Percentiles rank a stretch among this genome's conserved stretches.
These are phyloP conservation scores for Nycticorax nycticorax DNA, from an alignment of 2,113 vertebrate species.

Conservation along the genomic window DNA sequence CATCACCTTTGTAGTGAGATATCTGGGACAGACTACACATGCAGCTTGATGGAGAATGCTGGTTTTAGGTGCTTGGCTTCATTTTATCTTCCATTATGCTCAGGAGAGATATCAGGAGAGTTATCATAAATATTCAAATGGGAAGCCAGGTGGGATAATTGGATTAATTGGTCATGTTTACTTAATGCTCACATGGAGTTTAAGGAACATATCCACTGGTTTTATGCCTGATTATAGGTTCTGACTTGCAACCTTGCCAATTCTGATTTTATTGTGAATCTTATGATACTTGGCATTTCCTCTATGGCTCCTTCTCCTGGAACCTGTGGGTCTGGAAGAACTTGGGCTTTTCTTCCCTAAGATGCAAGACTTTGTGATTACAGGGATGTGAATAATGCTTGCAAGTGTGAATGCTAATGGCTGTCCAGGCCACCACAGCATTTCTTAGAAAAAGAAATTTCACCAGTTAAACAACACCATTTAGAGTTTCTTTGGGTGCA, in stretches of 20 bases:
- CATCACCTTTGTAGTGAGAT: not conserved
- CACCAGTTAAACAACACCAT: not conserved
- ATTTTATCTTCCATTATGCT: slow-evolving; percentile 4
- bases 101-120: not conserved
- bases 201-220: not conserved
- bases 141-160: not conserved
- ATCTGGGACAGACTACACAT: not conserved
- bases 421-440: not conserved
- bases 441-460: not conserved
- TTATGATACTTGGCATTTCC: not conserved
- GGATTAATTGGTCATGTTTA: slow-evolving; percentile 24
- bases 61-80: not conserved
- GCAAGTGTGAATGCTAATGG: not conserved
- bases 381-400: not conserved
- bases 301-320: not conserved
- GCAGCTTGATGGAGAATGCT: not conserved
- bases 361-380: not conserved
- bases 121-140: slow-evolving; percentile 39
- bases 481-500: not conserved
- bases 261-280: not conserved
- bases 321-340: not conserved
- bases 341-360: not conserved
- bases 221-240: not conserved
- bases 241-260: not conserved
- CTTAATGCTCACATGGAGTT: not conserved